phyloP scores from a whole-genome alignment of 2,888 invertebrate genomes.

The Troilus luridus region DNA sequence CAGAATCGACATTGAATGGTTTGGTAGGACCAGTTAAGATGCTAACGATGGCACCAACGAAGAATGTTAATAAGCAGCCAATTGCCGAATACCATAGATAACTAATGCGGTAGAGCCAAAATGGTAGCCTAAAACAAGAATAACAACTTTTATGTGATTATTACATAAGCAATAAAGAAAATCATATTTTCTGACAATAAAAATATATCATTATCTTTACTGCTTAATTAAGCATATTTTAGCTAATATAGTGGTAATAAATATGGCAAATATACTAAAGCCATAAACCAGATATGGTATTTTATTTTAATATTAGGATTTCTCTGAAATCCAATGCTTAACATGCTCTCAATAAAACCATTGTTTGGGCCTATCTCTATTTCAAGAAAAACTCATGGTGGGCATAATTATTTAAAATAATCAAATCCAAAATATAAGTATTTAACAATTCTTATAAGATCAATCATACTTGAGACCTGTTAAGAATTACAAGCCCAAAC shows the following conservation, averaged over 20 bases:
- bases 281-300: too few species aligned
- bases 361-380: not conserved
- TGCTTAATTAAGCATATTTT: too few species aligned
- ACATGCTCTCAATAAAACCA: too few species aligned
- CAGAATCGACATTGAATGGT: constrained; percentile 76
- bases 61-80: constrained; percentile 81
- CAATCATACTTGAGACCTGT: too few species aligned
- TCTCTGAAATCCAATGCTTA: too few species aligned
- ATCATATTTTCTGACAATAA: too few species aligned
- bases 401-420: not conserved
- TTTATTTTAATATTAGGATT: too few species aligned
- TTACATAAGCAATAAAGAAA: too few species aligned
- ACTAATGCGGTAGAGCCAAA: constrained; percentile 79
- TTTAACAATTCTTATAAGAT: not conserved
- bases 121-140: constrained; percentile 52
- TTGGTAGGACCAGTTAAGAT: constrained; percentile 76
- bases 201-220: too few species aligned
- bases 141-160: not conserved
- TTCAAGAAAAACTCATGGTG: not conserved
- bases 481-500: too few species aligned
- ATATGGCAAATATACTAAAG: too few species aligned
- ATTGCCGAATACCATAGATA: constrained; percentile 93
- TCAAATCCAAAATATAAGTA: not conserved
- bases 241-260: too few species aligned
- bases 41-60: constrained; percentile 83